Evolutionary conservation across 2,113 vertebrate species (phyloP).

Genomic region (Glaucomys volans): DNA sequence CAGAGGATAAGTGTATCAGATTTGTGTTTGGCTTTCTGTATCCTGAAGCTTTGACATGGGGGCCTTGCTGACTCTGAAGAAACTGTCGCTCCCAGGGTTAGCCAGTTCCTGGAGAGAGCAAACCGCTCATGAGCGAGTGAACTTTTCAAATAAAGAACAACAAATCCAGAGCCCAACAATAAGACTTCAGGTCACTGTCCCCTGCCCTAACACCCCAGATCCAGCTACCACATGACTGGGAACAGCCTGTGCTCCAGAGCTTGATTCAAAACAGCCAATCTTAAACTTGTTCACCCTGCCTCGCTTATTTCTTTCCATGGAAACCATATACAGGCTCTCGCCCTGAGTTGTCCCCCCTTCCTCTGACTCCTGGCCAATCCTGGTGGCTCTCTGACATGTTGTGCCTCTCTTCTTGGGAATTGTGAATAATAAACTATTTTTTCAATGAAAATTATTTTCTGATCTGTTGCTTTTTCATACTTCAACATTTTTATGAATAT

Average conservation of each 20-base stretch:
- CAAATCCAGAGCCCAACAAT: background rate
- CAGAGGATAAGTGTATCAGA: background rate
- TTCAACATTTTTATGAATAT: background rate
- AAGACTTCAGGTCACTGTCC: background rate
- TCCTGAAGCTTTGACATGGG: background rate
- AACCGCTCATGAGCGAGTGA: background rate
- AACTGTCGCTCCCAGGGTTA: background rate
- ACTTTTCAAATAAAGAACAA: background rate
- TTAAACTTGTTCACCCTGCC: background rate
- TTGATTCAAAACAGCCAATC: background rate
- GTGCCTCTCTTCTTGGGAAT: background rate
- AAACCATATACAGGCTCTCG: background rate
- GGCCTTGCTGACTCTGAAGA: background rate
- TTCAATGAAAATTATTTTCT: background rate
- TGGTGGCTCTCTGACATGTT: background rate
- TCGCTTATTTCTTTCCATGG: background rate
- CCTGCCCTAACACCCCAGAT: background rate
- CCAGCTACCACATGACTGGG: background rate
- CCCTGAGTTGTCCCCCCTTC: background rate
- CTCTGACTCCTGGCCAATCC: background rate
- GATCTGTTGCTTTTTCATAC: background rate
- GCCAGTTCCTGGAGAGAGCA: background rate
- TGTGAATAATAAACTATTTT: background rate
- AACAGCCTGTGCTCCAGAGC: background rate
- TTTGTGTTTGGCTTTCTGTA: background rate